Conservation (phyloP, 2,888 invertebrate genomes). For the Aproaerema taeniolella region DNA sequence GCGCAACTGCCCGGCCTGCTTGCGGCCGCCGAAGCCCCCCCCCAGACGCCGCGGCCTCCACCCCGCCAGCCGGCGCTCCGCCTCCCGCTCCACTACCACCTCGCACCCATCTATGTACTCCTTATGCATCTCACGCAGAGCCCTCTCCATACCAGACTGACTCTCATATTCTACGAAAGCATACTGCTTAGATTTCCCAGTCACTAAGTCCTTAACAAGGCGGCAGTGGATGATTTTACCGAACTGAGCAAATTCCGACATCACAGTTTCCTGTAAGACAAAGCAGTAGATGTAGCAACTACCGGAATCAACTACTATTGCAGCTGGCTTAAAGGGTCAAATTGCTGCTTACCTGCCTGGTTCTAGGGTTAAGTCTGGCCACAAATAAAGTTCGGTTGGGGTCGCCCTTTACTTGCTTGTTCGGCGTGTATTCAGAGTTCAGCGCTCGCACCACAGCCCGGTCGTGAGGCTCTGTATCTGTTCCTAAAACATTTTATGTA, state of each 20-base stretch:
- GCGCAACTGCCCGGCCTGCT: conserved; percentile 91
- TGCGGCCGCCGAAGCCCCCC: conserved; percentile 91
- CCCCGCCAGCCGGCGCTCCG: conserved; percentile 82
- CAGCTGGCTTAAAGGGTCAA: no score
- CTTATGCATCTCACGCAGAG: conserved; percentile 78
- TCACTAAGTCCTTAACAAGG: conserved; percentile 87
- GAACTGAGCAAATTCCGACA: conserved; percentile 78
- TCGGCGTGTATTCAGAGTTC: conserved; percentile 80
- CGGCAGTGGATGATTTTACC: conserved; percentile 80
- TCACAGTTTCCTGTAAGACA: conserved; percentile 65
- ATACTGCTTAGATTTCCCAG: conserved; percentile 89
- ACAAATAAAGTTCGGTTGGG: conserved; percentile 87
- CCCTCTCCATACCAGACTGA: conserved; percentile 77
- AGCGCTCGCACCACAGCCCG: conserved; percentile 84
- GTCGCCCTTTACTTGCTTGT: conserved; percentile 81
- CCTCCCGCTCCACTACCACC: conserved; percentile 85
- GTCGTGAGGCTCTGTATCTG: conserved; percentile 89
- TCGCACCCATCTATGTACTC: conserved; percentile 80
- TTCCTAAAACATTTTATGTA: conserved; percentile 64
- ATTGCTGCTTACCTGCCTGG: conserved; percentile 76
- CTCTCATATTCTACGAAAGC: conserved; percentile 90
- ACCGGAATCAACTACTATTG: no score
- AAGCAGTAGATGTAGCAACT: no score
- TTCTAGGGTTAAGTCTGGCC: conserved; percentile 82
- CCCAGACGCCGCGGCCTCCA: conserved; percentile 92